Conservation (phyloP, 2,113 vertebrate species). For the Cromileptes altivelis region DNA sequence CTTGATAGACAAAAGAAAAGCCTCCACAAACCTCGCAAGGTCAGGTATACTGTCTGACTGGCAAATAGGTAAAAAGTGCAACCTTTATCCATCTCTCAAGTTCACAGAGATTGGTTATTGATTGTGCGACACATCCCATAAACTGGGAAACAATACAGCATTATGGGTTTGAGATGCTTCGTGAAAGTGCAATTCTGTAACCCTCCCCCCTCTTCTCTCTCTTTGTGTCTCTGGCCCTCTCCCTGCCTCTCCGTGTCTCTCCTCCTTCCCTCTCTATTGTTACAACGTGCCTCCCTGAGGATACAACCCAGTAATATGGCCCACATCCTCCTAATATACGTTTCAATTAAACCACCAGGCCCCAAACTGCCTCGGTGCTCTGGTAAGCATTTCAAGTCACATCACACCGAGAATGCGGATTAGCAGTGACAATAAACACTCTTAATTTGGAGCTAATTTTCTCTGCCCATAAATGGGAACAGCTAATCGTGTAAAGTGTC, state of each 20-base stretch:
- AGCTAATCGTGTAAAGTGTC: slow-evolving; percentile 14
- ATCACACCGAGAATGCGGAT: background rate
- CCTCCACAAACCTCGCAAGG: slow-evolving; percentile 29
- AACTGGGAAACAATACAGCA: slow-evolving; percentile 52
- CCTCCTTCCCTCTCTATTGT: slow-evolving; percentile 28
- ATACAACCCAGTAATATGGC: slow-evolving; percentile 78
- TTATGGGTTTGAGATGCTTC: slow-evolving; percentile 52
- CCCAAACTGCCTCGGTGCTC: slow-evolving; percentile 3
- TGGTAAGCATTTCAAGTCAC: slow-evolving; percentile 44
- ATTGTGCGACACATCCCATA: slow-evolving; percentile 69
- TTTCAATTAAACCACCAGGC: slow-evolving; percentile 59
- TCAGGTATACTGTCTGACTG: slow-evolving; percentile 34
- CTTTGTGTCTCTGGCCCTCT: slow-evolving; percentile 6
- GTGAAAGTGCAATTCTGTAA: slow-evolving; percentile 40
- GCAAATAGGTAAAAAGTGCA: slow-evolving; percentile 24
- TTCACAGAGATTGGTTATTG: slow-evolving; percentile 78
- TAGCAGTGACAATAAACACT: slow-evolving; percentile 8
- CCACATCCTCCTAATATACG: slow-evolving; percentile 75
- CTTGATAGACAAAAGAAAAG: slow-evolving; percentile 9
- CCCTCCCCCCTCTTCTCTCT: background rate
- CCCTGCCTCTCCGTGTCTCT: slow-evolving; percentile 1
- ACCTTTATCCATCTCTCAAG: slow-evolving; percentile 65
- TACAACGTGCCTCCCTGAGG: slow-evolving; percentile 71
- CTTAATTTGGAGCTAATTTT: slow-evolving; percentile 19
- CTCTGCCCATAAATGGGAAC: slow-evolving; percentile 5